phyloP scores from a whole-genome alignment of 2,888 invertebrate genomes.

The Anorthoa munda region DNA sequence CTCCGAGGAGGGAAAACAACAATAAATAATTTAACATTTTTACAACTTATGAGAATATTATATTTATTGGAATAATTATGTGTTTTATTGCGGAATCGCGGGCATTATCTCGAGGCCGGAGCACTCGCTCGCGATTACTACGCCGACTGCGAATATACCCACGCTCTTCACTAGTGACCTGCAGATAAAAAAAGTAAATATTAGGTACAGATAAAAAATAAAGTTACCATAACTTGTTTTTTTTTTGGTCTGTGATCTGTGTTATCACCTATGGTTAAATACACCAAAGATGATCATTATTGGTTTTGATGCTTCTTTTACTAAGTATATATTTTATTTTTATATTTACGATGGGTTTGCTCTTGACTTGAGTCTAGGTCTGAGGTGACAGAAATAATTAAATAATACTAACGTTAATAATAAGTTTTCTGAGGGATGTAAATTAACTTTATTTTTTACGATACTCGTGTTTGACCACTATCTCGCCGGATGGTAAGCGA shows the following conservation, averaged over 20 bases:
- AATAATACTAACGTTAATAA: no score
- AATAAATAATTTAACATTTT: conserved; percentile 86
- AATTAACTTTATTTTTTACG: no score
- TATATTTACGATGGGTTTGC: no score
- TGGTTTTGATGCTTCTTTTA: not conserved
- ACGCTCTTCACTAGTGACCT: conserved; percentile 96
- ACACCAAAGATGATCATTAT: not conserved
- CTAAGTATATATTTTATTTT: not conserved
- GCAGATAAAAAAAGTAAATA: conserved; percentile 75
- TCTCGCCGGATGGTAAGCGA: no score
- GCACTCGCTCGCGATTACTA: conserved; percentile 95
- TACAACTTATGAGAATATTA: conserved; percentile 62
- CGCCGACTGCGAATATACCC: conserved; percentile 94
- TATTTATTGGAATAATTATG: conserved; percentile 15
- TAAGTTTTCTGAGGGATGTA: no score
- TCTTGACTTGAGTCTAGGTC: no score
- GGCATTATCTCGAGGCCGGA: conserved; percentile 94
- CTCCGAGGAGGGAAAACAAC: conserved; percentile 74
- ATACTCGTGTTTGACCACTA: no score
- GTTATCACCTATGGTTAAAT: not conserved
- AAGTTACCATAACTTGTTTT: conserved; percentile 16
- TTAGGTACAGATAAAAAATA: conserved; percentile 45
- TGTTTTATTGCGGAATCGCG: conserved; percentile 86
- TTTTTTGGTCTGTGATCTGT: not conserved
- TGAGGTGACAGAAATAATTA: no score